These are phyloP conservation scores for Mesoligia furuncula DNA, from an alignment of 2,888 invertebrate species.

Conservation along the genomic window DNA sequence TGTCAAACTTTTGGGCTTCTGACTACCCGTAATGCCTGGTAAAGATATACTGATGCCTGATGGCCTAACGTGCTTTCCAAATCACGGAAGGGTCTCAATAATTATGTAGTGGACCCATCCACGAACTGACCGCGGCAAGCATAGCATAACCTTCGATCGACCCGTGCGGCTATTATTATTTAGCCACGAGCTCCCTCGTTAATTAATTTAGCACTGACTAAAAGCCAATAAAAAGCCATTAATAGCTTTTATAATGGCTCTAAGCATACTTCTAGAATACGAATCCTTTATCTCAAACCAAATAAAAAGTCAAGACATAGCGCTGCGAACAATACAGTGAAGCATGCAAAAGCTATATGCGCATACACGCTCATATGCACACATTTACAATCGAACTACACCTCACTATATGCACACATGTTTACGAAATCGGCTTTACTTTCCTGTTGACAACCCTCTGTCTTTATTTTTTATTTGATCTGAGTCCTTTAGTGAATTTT, in stretches of 20 bases:
- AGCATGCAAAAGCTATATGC: too few species aligned
- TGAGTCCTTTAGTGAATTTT: background rate
- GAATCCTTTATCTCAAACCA: too few species aligned
- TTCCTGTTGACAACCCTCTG: too few species aligned
- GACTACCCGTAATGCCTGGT: background rate
- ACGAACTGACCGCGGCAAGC: background rate
- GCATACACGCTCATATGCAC: too few species aligned
- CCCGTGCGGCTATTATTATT: background rate
- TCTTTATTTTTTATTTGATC: too few species aligned
- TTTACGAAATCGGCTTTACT: too few species aligned
- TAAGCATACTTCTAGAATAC: background rate
- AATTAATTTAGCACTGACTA: background rate
- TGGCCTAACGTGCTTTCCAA: background rate
- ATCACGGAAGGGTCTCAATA: background rate
- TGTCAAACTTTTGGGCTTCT: background rate
- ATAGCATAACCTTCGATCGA: too few species aligned
- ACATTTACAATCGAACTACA: too few species aligned
- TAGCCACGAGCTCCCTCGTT: background rate
- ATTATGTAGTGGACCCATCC: background rate
- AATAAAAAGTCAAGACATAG: too few species aligned
- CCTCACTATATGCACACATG: too few species aligned
- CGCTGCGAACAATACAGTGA: too few species aligned
- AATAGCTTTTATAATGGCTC: background rate
- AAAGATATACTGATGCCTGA: background rate
- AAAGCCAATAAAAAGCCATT: background rate